phyloP scores from a whole-genome alignment of 1,140 invertebrate genomes.

The Trypoxylus dichotomus region DNA sequence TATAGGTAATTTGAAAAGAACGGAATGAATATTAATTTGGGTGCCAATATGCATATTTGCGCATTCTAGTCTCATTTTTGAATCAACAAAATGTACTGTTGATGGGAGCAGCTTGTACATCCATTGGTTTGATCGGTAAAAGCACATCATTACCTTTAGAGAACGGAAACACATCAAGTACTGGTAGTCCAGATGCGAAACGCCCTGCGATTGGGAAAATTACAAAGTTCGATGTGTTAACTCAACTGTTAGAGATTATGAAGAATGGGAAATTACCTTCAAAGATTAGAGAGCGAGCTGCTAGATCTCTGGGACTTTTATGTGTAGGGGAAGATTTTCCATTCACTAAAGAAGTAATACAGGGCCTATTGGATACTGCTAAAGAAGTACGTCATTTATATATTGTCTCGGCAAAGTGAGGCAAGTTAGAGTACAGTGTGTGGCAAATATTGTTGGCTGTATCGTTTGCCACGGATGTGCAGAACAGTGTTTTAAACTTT shows the following conservation, averaged over 20 bases:
- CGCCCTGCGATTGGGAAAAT: slow-evolving; percentile 51
- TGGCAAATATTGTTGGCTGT: too few relatives aligned
- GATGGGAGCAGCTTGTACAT: slow-evolving; percentile 64
- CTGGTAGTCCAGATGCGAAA: slow-evolving; percentile 51
- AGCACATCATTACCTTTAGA: slow-evolving; percentile 65
- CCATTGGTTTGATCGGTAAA: slow-evolving; percentile 71
- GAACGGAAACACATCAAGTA: slow-evolving; percentile 44
- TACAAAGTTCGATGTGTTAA: slow-evolving; percentile 63
- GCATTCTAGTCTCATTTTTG: slow-evolving; percentile 60
- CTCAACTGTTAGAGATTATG: slow-evolving; percentile 63
- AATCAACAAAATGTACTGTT: slow-evolving; percentile 61
- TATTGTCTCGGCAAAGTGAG: too few relatives aligned
- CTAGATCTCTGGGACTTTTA: slow-evolving; percentile 70
- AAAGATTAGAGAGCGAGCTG: slow-evolving; percentile 74
- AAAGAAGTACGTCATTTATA: slow-evolving; percentile 67
- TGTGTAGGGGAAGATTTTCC: slow-evolving; percentile 76
- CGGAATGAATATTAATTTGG: background rate
- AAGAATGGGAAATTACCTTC: slow-evolving; percentile 64
- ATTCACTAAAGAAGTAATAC: slow-evolving; percentile 67
- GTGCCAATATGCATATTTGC: background rate
- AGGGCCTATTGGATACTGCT: slow-evolving; percentile 71
- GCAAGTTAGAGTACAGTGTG: too few relatives aligned
- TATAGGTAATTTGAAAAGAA: slow-evolving; percentile 55
- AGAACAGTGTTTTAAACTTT: too few relatives aligned
- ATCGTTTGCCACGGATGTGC: too few relatives aligned